phyloP scores from a whole-genome alignment of 2,797 vertebrate species.

The Chelon auratus region DNA sequence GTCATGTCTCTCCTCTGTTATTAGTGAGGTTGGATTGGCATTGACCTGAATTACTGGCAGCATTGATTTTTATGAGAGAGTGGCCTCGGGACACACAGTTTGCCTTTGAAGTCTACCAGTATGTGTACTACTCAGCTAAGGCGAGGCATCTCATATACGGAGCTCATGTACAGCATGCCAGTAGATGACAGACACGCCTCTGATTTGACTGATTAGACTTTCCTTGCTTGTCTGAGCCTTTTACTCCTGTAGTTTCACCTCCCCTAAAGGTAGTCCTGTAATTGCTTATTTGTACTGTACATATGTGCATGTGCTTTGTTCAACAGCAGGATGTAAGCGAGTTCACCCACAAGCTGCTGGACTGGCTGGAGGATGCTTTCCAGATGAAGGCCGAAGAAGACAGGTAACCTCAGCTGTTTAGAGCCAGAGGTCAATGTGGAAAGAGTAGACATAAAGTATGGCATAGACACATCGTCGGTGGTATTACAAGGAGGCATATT shows the following conservation, averaged over 20 bases:
- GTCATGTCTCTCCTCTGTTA: constrained; percentile 55
- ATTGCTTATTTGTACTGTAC: constrained; percentile 7
- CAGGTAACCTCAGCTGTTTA: constrained; percentile 83
- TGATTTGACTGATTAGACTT: constrained; percentile 39
- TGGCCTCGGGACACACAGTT: constrained; percentile 21
- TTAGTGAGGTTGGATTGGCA: constrained; percentile 46
- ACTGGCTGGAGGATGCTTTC: constrained; percentile 99
- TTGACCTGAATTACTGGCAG: constrained; percentile 67
- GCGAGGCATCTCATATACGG: constrained; percentile 10
- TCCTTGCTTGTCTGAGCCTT: constrained; percentile 24
- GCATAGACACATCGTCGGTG: background rate
- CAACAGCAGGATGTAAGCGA: constrained; percentile 98
- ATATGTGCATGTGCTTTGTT: constrained; percentile 33
- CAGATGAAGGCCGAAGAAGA: constrained; percentile 98
- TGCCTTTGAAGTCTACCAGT: constrained; percentile 50
- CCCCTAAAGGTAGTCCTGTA: constrained; percentile 3
- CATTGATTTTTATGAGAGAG: constrained; percentile 51
- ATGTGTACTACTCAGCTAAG: constrained; percentile 17
- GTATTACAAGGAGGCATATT: background rate
- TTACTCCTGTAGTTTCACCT: constrained; percentile 19
- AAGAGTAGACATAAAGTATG: background rate
- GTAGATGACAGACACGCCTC: constrained; percentile 29
- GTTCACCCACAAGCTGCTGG: constrained; percentile 98
- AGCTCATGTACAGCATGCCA: constrained; percentile 6
- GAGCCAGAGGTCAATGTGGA: background rate